Evolutionary conservation across 1,140 invertebrate species (phyloP), one percentile per base, ranked within the genome.

Genomic region (Brachystomella parvula): DNA sequence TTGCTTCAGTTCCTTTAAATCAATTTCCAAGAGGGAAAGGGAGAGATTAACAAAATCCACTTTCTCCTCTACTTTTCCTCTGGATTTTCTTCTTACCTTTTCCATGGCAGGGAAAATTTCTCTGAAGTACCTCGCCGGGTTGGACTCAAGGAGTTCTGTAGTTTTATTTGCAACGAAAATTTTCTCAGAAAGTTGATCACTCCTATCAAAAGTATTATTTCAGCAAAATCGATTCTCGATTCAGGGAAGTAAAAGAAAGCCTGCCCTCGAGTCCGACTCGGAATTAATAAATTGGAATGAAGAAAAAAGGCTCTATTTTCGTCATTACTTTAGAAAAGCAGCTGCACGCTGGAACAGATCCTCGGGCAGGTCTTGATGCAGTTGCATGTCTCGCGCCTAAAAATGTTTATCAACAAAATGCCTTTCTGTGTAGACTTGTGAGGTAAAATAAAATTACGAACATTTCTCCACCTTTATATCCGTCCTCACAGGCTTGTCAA

Each of bases 341-440:
- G 60, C n/a, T 3, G 71, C 71, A 21, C 65, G 32, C 30, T 69
- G 71, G 57, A 72, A 69, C 1, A 57, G 35, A 61, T 72, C 71
- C 28, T 61, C 21, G 1, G 44, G 61, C 3, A 65, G 65, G 49
- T 70, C n/a, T 49, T 39, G 28, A 57, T 66, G 68, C 1, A 61
- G 49, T 26, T 47, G 39, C 12, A 70, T 70, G 29, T 66, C 68
- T 0, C 29, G 31, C 1, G 57, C 47, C 67, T 69, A 39, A 2
- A 62, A 56, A 30, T 63, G 3, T 3, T 15, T 12, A 29, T 49
- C 3, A 47, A 24, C 12, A 24, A 53, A 53, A 19, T n/a, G n/a
- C n/a, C n/a, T n/a, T n/a, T n/a, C n/a, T n/a, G n/a, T n/a, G n/a
- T n/a, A n/a, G n/a, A n/a, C n/a, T n/a, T 57, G 53, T 57, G 12